phyloP scores from a whole-genome alignment of 2,888 invertebrate species.

The Drosophila greeni region DNA sequence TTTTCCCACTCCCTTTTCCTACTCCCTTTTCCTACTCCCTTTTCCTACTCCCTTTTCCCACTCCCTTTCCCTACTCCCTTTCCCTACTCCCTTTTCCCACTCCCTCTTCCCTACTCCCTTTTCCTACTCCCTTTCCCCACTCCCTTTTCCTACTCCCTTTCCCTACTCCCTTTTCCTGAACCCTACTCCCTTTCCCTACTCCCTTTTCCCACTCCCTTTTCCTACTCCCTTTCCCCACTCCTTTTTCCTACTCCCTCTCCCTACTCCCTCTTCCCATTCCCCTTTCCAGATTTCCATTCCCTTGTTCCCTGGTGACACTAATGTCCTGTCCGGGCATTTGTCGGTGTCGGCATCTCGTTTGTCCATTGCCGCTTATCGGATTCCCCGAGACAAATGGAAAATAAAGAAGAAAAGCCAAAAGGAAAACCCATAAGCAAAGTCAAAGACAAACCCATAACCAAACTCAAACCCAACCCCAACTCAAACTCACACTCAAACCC shows the following conservation, averaged over 20 bases:
- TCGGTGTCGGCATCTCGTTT: constrained; percentile 52
- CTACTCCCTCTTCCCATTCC: constrained; percentile 1
- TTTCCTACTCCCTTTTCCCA: not conserved
- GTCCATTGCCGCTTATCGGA: constrained; percentile 56
- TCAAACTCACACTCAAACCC: not conserved
- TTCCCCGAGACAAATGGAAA: constrained; percentile 37
- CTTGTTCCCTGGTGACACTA: constrained; percentile 71
- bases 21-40: constrained; percentile 1
- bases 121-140: too few species aligned
- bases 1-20: not conserved
- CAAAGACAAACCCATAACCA: constrained; percentile 11
- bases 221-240: not conserved
- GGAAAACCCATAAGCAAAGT: constrained; percentile 33
- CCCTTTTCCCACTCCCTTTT: not conserved
- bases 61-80: not conserved
- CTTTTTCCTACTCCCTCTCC: too few species aligned
- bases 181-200: not conserved
- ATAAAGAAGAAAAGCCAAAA: not conserved
- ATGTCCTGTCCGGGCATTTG: constrained; percentile 68
- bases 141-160: too few species aligned
- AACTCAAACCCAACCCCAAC: not conserved
- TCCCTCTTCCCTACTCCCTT: too few species aligned
- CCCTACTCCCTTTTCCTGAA: too few species aligned
- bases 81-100: not conserved
- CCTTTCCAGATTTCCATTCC: constrained; percentile 48